These are phyloP conservation scores for Crotalus horridus DNA, from an alignment of 2,113 vertebrate species.

Conservation along the genomic window DNA sequence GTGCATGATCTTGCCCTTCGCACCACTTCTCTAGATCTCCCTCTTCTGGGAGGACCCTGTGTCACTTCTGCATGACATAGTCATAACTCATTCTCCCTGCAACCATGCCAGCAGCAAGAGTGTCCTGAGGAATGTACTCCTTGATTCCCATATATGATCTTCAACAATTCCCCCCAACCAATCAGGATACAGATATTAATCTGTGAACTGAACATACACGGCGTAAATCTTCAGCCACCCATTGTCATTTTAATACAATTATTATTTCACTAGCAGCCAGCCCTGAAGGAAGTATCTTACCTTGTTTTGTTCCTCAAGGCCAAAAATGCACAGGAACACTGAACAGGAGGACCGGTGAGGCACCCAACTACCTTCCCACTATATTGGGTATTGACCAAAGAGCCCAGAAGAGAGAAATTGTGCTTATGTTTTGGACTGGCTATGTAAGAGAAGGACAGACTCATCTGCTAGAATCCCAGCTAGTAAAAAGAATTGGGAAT, in stretches of 20 bases:
- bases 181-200: neutral
- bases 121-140: neutral
- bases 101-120: neutral
- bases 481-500: neutral
- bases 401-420: neutral
- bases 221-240: neutral
- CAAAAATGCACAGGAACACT: neutral
- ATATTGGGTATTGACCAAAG: neutral
- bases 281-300: neutral
- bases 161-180: neutral
- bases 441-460: neutral
- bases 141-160: neutral
- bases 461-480: neutral
- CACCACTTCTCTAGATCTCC: neutral
- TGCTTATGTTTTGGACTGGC: neutral
- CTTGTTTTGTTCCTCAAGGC: neutral
- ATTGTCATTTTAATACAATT: neutral
- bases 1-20: neutral
- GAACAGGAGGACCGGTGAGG: neutral
- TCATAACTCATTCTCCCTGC: neutral
- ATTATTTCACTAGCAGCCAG: neutral
- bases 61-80: neutral
- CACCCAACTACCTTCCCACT: neutral
- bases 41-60: neutral
- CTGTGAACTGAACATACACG: neutral